phyloP scores from a whole-genome alignment of 2,113 vertebrate genomes.

The Platycercus adscitus region DNA sequence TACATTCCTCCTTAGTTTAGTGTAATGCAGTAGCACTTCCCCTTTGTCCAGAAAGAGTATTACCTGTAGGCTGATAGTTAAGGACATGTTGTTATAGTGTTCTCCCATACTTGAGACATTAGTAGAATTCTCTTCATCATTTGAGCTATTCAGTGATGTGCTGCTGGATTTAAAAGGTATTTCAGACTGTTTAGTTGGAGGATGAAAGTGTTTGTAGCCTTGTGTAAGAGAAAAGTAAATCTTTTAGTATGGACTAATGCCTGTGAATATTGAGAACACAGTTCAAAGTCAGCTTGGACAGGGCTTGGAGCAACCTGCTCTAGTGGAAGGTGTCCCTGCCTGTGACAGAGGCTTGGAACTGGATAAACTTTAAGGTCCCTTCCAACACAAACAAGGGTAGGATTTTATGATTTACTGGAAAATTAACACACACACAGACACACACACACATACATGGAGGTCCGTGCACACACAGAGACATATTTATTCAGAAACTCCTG shows the following conservation, averaged over 20 bases:
- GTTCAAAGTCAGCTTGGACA: not conserved
- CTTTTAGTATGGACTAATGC: not conserved
- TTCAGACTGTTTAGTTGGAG: not conserved
- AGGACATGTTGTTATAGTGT: not conserved
- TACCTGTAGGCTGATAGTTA: not conserved
- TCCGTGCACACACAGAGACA: rapidly evolving
- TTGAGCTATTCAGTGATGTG: not conserved
- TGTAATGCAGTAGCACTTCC: not conserved
- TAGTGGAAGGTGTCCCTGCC: not conserved
- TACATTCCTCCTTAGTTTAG: not conserved
- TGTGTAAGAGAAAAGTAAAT: not conserved
- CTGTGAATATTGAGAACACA: not conserved
- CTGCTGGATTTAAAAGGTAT: not conserved
- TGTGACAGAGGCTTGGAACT: not conserved
- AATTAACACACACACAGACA: not conserved
- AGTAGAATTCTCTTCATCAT: not conserved
- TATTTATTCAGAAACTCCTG: not conserved
- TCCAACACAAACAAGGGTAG: not conserved
- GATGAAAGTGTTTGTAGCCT: not conserved
- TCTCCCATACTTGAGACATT: not conserved
- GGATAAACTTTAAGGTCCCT: not conserved
- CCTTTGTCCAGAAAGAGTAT: not conserved
- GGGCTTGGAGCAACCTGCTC: not conserved
- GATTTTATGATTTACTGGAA: not conserved
- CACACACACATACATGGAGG: too few relatives aligned